Percentiles rank a stretch among this genome's conserved stretches.
Conservation (phyloP, 2,113 vertebrate genomes). For the Onychorhynchus coronatus region DNA sequence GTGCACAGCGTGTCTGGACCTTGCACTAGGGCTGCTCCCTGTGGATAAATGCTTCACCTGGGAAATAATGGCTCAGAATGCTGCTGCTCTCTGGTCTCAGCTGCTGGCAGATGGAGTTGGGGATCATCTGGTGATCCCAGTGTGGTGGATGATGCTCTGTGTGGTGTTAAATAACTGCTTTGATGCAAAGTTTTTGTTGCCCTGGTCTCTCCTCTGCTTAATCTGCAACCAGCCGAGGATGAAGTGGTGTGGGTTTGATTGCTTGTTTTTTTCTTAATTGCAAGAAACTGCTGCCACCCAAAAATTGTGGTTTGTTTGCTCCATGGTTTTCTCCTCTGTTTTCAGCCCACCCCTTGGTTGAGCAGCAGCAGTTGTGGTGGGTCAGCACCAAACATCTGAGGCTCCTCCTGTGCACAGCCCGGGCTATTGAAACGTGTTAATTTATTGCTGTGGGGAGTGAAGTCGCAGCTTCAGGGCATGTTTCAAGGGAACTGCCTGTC, state of each 20-base stretch:
- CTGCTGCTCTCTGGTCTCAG: not conserved
- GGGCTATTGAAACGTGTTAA: not conserved
- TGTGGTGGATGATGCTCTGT: not conserved
- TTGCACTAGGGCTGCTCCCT: not conserved
- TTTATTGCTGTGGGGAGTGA: not conserved
- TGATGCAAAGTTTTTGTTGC: not conserved
- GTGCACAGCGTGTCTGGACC: fast-evolving
- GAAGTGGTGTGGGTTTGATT: not conserved
- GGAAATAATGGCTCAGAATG: not conserved
- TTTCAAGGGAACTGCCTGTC: not conserved
- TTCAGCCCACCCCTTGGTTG: not conserved
- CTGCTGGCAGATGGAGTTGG: slow-evolving; percentile 31
- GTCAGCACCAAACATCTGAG: not conserved
- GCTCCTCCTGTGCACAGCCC: not conserved
- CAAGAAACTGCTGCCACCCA: not conserved
- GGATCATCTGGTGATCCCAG: slow-evolving; percentile 1
- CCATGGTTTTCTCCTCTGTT: not conserved
- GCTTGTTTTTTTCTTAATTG: not conserved
- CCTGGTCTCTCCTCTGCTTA: not conserved
- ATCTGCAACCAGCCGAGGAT: not conserved
- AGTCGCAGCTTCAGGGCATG: not conserved
- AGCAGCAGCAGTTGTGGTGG: not conserved
- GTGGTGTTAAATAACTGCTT: not conserved
- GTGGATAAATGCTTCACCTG: not conserved
- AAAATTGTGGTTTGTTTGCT: not conserved